These are phyloP conservation scores for honey bee (Apis mellifera) DNA, from an alignment of 1,140 invertebrate species.

Conservation along the genomic window Amel_HAv3.1 CM009943.2:7214001-7214500, in stretches of 20 bases:
- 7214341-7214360: conserved; percentile 58
- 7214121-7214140: not conserved
- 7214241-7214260: too few species aligned
- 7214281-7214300: conserved; percentile 48
- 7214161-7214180: too few species aligned
- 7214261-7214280: conserved; percentile 13
- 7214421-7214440: conserved; percentile 68
- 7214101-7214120: not conserved
- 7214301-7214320: conserved; percentile 60
- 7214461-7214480: conserved; percentile 62
- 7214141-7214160: too few species aligned
- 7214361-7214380: conserved; percentile 40
- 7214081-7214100: too few species aligned
- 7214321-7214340: conserved; percentile 51
- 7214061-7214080: not conserved
- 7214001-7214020: conserved; percentile 2
- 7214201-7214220: not conserved
- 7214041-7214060: not conserved
- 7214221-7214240: conserved; percentile 45
- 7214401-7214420: conserved; percentile 73
- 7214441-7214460: conserved; percentile 52
- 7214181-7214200: too few species aligned
- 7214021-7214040: not conserved
- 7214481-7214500: conserved; percentile 71
- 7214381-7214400: conserved; percentile 6